These are phyloP conservation scores for Xanthia togata DNA, from an alignment of 2,888 invertebrate species.

Conservation along the genomic window DNA sequence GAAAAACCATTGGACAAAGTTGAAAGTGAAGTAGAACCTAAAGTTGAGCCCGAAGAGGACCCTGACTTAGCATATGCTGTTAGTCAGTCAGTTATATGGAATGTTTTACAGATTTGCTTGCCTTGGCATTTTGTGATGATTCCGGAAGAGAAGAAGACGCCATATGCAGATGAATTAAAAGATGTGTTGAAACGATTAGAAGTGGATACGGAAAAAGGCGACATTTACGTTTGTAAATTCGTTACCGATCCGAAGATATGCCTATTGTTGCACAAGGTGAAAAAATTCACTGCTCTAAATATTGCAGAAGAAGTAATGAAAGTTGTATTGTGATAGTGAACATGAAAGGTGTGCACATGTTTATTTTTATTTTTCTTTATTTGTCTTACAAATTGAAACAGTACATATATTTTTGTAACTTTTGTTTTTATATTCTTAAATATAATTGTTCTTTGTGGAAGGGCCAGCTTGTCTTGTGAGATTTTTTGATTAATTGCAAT, in stretches of 20 bases:
- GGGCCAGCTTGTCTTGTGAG: background rate
- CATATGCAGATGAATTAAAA: conserved; percentile 76
- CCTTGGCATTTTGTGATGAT: conserved; percentile 84
- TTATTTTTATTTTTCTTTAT: conserved; percentile 28
- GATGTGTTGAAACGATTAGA: conserved; percentile 77
- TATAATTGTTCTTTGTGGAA: background rate
- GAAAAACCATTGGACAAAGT: conserved; percentile 74
- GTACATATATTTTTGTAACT: conserved; percentile 7
- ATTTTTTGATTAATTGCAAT: conserved; percentile 3
- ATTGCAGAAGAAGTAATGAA: conserved; percentile 77
- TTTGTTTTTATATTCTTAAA: background rate
- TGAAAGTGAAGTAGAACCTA: conserved; percentile 76
- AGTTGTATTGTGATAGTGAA: conserved; percentile 59
- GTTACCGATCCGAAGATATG: conserved; percentile 80
- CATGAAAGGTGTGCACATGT: conserved; percentile 8
- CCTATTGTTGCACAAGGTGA: conserved; percentile 80
- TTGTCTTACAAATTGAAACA: conserved; percentile 15
- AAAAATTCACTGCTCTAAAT: conserved; percentile 82
- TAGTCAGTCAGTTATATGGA: conserved; percentile 83
- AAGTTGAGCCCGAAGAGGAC: conserved; percentile 73
- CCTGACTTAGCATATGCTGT: conserved; percentile 80
- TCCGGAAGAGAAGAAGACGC: conserved; percentile 77
- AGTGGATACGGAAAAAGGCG: conserved; percentile 81
- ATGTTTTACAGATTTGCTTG: conserved; percentile 81
- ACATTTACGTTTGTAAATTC: conserved; percentile 83